Percentiles rank a stretch among this genome's conserved stretches.
phyloP scores from a whole-genome alignment of 2,888 invertebrate species.

The Sphaeridia pumilis region DNA sequence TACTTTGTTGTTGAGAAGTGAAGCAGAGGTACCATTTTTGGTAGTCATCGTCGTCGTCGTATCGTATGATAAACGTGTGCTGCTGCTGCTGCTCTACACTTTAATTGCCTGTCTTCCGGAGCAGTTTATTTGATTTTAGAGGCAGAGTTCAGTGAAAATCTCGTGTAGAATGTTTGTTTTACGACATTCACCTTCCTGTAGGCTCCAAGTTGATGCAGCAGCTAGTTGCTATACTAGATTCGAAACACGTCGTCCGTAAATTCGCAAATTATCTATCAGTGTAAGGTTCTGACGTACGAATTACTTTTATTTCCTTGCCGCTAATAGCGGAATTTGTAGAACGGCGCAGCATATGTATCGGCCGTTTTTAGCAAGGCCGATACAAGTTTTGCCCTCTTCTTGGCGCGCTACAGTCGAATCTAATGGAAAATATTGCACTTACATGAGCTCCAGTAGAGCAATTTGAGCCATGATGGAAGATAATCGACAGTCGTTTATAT shows the following conservation, averaged over 20 bases:
- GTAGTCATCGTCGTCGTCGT: no score
- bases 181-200: neutral
- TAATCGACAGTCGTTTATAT: neutral
- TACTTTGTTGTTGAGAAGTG: no score
- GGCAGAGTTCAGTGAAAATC: no score
- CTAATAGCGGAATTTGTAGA: neutral
- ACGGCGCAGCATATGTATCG: no score
- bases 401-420: no score
- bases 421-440: no score
- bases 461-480: neutral
- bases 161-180: no score
- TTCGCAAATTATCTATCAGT: neutral
- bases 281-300: neutral
- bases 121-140: no score
- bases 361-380: no score
- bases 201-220: neutral
- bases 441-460: no score
- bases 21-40: no score
- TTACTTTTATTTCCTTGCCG: neutral
- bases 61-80: neutral
- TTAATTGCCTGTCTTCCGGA: constrained; percentile 1
- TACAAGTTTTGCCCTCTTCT: no score
- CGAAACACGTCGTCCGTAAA: neutral
- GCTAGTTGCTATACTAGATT: neutral
- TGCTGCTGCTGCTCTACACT: neutral